Evolutionary conservation across 1,140 invertebrate species (phyloP), one percentile per base, ranked within the genome.

Genomic region (Venustaconcha ellipsiformis): DNA sequence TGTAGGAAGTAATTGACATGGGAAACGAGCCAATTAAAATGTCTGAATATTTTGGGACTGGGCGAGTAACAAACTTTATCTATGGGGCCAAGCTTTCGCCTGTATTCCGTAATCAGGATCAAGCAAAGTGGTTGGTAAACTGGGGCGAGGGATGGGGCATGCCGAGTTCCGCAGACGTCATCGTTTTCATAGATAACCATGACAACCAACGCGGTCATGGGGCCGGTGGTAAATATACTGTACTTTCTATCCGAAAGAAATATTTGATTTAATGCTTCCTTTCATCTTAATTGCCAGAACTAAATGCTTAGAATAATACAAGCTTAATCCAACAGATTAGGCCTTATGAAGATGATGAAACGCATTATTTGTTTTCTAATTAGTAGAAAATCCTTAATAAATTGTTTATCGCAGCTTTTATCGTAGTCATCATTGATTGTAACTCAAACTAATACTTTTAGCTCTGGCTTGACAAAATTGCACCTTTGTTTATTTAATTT

Each of bases 1-100:
- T 91, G 85, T 95, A 96, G 85, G 95, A 97, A 90, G 95, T 96
- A 1, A 95, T 96, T 67, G 95, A 96, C 87, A 83, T 89, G 72
- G 95, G 94, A 23, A 91, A 92, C 17, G 95, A 96, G 87, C 92
- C 94, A 37, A 91, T 95, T 67, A 92, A 89, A 17, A 91, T 91
- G 15, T 60, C 78, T 0, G 85, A 89, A 58, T 89, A 90, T 85
- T 92, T 92, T 14, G 78, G 89, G 2, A 88, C 94, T 2, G 86
- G 86, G 1, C 89, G 92, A 17, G 94, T 95, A 11, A 48, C 37
- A 4, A 48, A 48, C 37, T 96, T 96, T 88, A 93, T 91, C 76
- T 93, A 92, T 80, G 93, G 94, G 20, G 76, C 83, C 20, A 85
- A 87, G 62, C 79, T 92, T 1, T 84, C 87, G 3, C 65, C 84